These are phyloP conservation scores for Microtus ochrogaster DNA, from an alignment of 2,113 vertebrate species.

Conservation along the genomic window DNA sequence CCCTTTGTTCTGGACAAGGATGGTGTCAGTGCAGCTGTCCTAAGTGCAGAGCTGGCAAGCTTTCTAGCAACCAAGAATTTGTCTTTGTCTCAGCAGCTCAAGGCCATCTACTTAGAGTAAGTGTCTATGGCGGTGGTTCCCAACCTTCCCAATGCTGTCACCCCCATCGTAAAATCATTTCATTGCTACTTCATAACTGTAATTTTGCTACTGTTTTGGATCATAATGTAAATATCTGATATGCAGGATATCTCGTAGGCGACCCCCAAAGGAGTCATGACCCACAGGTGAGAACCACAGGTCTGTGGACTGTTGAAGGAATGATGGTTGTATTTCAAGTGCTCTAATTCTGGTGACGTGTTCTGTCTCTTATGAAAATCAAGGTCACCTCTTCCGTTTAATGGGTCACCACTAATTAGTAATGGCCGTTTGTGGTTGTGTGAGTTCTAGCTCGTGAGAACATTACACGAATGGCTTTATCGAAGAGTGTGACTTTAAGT, in stretches of 20 bases:
- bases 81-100: slow-evolving; percentile 93
- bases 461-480: background rate
- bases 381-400: slow-evolving; percentile 19
- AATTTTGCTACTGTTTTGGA: background rate
- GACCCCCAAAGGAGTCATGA: background rate
- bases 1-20: slow-evolving; percentile 97
- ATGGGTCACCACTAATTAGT: background rate
- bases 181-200: background rate
- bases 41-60: slow-evolving; percentile 93
- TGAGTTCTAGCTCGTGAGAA: background rate
- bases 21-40: slow-evolving; percentile 96
- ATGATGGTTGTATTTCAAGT: background rate
- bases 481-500: slow-evolving; percentile 16
- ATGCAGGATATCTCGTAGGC: background rate
- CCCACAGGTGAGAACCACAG: background rate
- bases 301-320: background rate
- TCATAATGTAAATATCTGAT: background rate
- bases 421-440: background rate
- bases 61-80: slow-evolving; percentile 91
- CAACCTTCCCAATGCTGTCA: background rate
- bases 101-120: slow-evolving; percentile 94
- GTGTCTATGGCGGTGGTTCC: slow-evolving; percentile 67
- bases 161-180: background rate
- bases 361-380: slow-evolving; percentile 15
- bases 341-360: background rate